Evolutionary conservation across 2,888 invertebrate species (phyloP), one percentile per base, ranked within the genome.

Genomic region (Laothoe populi): DNA sequence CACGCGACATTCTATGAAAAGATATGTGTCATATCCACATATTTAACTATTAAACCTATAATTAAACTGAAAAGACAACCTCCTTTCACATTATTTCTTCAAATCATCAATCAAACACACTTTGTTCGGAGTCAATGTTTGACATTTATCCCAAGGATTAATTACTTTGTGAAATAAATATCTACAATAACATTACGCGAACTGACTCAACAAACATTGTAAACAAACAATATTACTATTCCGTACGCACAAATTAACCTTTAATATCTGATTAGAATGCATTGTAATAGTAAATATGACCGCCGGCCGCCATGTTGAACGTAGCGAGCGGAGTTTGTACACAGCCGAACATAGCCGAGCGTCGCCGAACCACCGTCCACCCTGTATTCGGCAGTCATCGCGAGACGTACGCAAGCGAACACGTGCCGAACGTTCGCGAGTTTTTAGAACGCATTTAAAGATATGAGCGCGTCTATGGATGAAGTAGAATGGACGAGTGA

Each of bases 401-500:
- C 61, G 62, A 69, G 64, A 63, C 64, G 69, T 60, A 61, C 44
- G 64, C 71, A 67, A 68, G 59, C 70, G 71, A 65, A 72, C 78
- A 76, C 74, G 73, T 77, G 72, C 69, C 75, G 69, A 63, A 73
- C 77, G 86, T 81, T 82, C 86, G 45, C 61, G 8, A 7, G n/a
- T 24, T 49, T 13, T 49, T 40, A 31, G 24, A n/a, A 31, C 0
- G 1, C 23, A 40, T 24, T 7, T 16, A 5, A 1, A 64, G 63
- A 64, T 48, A 64, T 21, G 61, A 63, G 48, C 40, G 62, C 62
- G 64, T 59, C 62, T 59, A 84, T 84, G 84, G 57, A 71, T 0
- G 87, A 86, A 13, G 62, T 82, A 1, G 88, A 87, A 57, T 91
- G 92, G 91, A 84, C 85, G 1, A 81, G 79, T 65, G 78, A 83